A percentile compares a stretch with the other conserved stretches of the same genome.
phyloP scores from a whole-genome alignment of 2,888 invertebrate species.

The Cosmorhoe ocellata region DNA sequence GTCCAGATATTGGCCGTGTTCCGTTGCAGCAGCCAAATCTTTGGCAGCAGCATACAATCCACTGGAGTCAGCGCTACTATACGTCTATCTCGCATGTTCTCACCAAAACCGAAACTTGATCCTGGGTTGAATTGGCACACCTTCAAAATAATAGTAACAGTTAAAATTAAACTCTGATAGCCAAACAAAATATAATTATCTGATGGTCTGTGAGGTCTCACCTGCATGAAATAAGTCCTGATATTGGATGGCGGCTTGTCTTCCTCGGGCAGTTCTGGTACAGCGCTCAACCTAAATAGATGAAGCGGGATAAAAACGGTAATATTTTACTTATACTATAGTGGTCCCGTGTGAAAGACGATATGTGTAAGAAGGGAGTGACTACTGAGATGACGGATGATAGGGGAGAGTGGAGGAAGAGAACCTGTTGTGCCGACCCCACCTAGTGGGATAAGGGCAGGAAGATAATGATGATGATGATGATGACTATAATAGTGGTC shows the following conservation, averaged over 20 bases:
- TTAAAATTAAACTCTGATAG: too few relatives aligned
- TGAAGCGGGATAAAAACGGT: too few relatives aligned
- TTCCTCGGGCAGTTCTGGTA: conserved; percentile 29
- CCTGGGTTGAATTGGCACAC: conserved; percentile 83
- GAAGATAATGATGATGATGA: background rate
- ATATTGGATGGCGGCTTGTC: conserved; percentile 39
- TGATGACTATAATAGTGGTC: too few relatives aligned
- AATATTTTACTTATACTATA: too few relatives aligned
- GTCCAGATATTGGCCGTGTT: conserved; percentile 86
- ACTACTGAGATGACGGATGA: too few relatives aligned
- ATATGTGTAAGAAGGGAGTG: too few relatives aligned
- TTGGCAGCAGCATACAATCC: conserved; percentile 86
- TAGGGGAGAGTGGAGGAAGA: too few relatives aligned
- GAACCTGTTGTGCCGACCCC: too few relatives aligned
- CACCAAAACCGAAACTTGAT: conserved; percentile 87
- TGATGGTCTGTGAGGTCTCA: too few relatives aligned
- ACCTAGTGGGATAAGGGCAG: too few relatives aligned
- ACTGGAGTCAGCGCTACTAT: conserved; percentile 85
- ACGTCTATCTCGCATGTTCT: conserved; percentile 85
- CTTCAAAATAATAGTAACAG: conserved; percentile 41
- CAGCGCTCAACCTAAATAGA: conserved; percentile 54
- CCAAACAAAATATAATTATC: too few relatives aligned
- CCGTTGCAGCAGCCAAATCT: conserved; percentile 86
- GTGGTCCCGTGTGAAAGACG: too few relatives aligned
- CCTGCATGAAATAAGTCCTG: conserved; percentile 73